Evolutionary conservation across 2,113 vertebrate genomes (phyloP), one percentile per base, ranked within the genome.

Genomic region (Leptodactylus fuscus): DNA sequence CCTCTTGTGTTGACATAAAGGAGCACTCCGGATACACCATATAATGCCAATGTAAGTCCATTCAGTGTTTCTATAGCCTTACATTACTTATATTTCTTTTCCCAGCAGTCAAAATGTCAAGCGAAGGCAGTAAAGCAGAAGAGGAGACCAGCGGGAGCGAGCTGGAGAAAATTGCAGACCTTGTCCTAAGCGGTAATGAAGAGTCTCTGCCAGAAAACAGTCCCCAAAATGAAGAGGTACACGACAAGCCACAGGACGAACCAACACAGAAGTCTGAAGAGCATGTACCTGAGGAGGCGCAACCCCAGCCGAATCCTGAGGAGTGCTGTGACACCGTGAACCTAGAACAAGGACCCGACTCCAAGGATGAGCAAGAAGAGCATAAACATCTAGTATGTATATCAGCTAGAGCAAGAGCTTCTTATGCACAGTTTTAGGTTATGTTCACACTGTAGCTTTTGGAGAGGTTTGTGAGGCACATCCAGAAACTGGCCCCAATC

Each of bases 271-370:
- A 36, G 7, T 73, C 83, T 85, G 69, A 88, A 75, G 89, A 90
- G 11, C 71, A 60, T 70, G 85, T 8, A 5, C 2, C 8, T 27
- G 15, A 20, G 6, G 34, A 58, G 58, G 22, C 12, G 20, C 34
- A 60, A 11, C 3, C 5, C 18, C 36, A n/a, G 8, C 13, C 46
- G 44, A 80, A 12, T 8, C n/a, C 58, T 24, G 77, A 53, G 0
- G 92, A 92, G 18, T 94, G 92, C 87, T 87, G 44, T 75, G 95
- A 95, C 22, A 90, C 94, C 0, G 90, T 95, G 60, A 95, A 81
- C 88, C 91, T 95, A 0, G 93, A 95, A 80, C 32, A 88, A 65
- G 93, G 94, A 16, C 51, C 87, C 27, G 92, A 88, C 70, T 76
- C 89, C 9, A 91, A 91, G 83, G 88, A 88, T 84, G 85, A 83